These are phyloP conservation scores for Platyrinchus mystaceus DNA, from an alignment of 2,797 vertebrate genomes.

Conservation along the genomic window DNA sequence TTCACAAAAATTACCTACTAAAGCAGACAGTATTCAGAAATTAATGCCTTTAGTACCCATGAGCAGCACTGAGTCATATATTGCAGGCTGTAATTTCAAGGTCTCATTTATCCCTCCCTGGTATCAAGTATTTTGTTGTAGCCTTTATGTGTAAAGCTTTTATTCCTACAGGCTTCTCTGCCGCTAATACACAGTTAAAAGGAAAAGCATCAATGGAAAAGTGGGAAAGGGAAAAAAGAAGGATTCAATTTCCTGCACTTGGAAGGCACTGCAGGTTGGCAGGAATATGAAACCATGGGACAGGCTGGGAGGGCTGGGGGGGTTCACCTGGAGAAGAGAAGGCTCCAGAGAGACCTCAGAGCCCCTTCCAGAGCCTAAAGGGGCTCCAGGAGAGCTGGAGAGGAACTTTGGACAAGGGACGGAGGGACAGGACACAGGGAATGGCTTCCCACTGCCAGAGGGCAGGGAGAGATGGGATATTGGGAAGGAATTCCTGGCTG, in stretches of 20 bases:
- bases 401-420: background rate
- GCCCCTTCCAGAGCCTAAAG: background rate
- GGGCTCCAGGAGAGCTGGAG: background rate
- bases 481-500: background rate
- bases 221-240: background rate
- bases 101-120: background rate
- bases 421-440: background rate
- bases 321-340: background rate
- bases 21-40: constrained; percentile 24
- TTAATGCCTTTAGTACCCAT: constrained; percentile 23
- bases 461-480: background rate
- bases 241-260: background rate
- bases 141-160: background rate
- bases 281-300: fast-evolving
- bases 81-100: constrained; percentile 25
- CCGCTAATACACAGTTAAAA: background rate
- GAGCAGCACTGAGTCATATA: background rate
- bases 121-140: background rate
- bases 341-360: background rate
- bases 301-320: background rate
- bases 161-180: background rate
- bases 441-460: background rate
- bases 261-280: background rate
- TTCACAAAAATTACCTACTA: constrained; percentile 25
- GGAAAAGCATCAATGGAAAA: background rate